Evolutionary conservation across 2,888 invertebrate species (phyloP), one percentile per base, ranked within the genome.

Genomic region (Brachypterus glaber): DNA sequence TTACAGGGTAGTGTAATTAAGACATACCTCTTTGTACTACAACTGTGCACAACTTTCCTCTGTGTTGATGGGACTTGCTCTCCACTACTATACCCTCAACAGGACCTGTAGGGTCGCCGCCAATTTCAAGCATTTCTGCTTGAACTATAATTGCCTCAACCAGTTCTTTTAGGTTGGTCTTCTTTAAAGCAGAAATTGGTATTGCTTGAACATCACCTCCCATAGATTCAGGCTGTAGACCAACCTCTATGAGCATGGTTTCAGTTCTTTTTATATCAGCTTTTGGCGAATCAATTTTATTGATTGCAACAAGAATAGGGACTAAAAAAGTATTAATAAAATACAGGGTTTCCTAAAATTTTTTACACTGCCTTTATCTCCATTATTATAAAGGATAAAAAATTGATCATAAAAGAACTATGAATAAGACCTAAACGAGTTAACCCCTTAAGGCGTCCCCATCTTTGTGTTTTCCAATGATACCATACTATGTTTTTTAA

Each of bases 281-380:
- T 60, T 78, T 79, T 41, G 84, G 82, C 59, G 92, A 89, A 71
- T 98, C 98, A 55, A 95, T 90, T 73, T 98, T 99, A 70, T 99
- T 98, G 49, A 98, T 82, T 21, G 97, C 98, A 50, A 98, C 92
- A 56, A 98, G 78, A 21, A 98, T 82, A 1, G 95, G 92, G 52
- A 96, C 91, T 83, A 71, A 43, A 72, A 77, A 54, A 46, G 50
- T 56, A 49, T 44, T 34, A 43, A 25, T 21, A 30, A 38, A 30
- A 39, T n/a, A n/a, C n/a, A n/a, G n/a, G n/a, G n/a, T n/a, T n/a
- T n/a, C n/a, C n/a, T n/a, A n/a, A n/a, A n/a, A n/a, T n/a, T n/a
- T n/a, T n/a, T n/a, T n/a, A n/a, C n/a, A n/a, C n/a, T n/a, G n/a
- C n/a, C n/a, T n/a, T n/a, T n/a, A n/a, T n/a, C n/a, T n/a, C n/a